Base-by-base conservation (phyloP, 2,113 vertebrate species). In the Cheilinus undulatus region DNA sequence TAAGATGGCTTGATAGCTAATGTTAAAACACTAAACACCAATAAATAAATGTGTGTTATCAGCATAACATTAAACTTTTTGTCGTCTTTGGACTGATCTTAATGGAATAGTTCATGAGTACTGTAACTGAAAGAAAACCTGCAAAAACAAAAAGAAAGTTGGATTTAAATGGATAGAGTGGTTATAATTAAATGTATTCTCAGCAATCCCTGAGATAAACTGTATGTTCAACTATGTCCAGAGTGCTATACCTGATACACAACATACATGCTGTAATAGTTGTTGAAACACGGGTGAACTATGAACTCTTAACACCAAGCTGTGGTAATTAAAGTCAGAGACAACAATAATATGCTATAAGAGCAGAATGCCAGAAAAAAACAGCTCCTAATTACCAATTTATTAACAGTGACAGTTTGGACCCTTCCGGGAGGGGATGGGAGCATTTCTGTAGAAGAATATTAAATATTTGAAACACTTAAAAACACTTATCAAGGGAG, bases 391-490 rank as follows among this genome's bases (percentile, higher is more conserved):
- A 40, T 19, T 17, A 32, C 10, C 30, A 72, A 65, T 69, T 73
- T 60, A 83, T 64, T 50, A 78, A 64, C 52, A 56, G 53, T 66
- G 68, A 83, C 69, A 72, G 58, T 58, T 48, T 48, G 61, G 56
- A 42, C 63, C 30, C 62, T 62, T 62, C 61, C 66, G 57, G 7
- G 53, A n/a, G n/a, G n/a, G n/a, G n/a, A n/a, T n/a, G n/a, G n/a
- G 51, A 77, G 26, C 34, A 36, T 61, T 61, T 76, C 66, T 82
- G 57, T 66, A 58, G 24, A 73, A 69, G 28, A 82, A 82, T 65
- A 82, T 83, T 50, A 84, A 82, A 73, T 38, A 78, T 75, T 82
- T 60, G 69, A 80, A 82, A 80, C 54, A 70, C 59, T 73, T 75
- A 24, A 73, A 84, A 53, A 71, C 63, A 80, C 58, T 77, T 69